These are phyloP conservation scores for Sialis fuliginosa DNA, from an alignment of 2,888 invertebrate genomes.

Conservation along the genomic window DNA sequence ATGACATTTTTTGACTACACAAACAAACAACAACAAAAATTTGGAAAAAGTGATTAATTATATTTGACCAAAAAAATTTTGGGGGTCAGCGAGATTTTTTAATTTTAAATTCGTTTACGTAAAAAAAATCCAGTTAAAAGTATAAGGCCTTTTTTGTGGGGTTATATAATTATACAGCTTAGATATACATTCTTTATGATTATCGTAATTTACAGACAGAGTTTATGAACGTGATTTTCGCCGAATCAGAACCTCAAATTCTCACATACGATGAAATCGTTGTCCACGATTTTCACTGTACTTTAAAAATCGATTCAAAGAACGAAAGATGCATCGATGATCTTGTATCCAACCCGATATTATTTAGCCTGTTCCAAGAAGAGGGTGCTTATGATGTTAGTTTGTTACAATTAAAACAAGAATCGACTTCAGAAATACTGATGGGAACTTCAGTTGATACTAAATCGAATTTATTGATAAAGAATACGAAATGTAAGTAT, in stretches of 20 bases:
- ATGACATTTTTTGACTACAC: too few species aligned
- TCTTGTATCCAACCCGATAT: constrained; percentile 3
- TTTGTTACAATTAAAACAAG: neutral
- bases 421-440: neutral
- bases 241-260: constrained; percentile 3
- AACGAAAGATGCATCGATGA: neutral
- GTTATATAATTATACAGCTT: too few species aligned
- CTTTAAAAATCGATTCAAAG: neutral
- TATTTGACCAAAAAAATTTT: too few species aligned
- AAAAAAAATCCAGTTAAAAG: too few species aligned
- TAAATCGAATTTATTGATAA: neutral
- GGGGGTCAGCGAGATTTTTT: too few species aligned
- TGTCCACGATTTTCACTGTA: constrained; percentile 1
- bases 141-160: too few species aligned
- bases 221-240: constrained; percentile 3
- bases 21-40: too few species aligned
- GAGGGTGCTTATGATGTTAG: constrained; percentile 1
- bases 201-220: constrained; percentile 1
- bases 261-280: neutral
- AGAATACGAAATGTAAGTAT: too few species aligned
- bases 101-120: too few species aligned
- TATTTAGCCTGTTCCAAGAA: constrained; percentile 3
- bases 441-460: neutral
- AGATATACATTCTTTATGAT: too few species aligned
- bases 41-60: too few species aligned